A percentile compares a stretch with the other conserved stretches of the same genome.
These are phyloP conservation scores for Ctenoplectra terminalis DNA, from an alignment of 1,140 invertebrate genomes.

Conservation along the genomic window DNA sequence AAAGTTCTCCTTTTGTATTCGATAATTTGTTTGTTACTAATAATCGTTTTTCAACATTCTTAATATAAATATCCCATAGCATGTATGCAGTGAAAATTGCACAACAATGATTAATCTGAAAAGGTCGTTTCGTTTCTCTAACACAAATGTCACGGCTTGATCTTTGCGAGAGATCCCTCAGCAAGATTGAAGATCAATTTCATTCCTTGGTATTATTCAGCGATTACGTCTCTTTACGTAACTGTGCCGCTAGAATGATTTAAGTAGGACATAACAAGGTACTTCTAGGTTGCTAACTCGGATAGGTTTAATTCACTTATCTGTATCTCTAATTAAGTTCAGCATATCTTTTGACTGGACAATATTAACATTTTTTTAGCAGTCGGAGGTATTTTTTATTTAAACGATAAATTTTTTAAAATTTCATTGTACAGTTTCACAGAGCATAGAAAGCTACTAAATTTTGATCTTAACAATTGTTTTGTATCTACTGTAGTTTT, in stretches of 20 bases:
- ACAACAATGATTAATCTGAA: conserved; percentile 3
- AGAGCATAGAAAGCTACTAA: no score
- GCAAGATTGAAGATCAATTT: background rate
- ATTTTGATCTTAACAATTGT: no score
- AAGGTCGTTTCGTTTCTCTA: conserved; percentile 3
- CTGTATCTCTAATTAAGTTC: no score
- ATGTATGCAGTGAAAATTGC: conserved; percentile 16
- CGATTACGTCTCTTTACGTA: background rate
- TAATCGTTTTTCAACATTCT: background rate
- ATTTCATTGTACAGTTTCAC: no score
- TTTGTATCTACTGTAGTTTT: no score
- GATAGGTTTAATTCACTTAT: no score
- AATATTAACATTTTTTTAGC: no score
- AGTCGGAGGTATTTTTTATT: no score
- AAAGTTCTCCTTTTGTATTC: no score
- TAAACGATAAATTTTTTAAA: no score
- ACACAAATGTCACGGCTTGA: conserved; percentile 29
- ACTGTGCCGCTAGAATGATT: background rate
- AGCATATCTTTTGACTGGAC: no score
- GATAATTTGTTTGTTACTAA: background rate
- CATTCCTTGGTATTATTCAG: background rate
- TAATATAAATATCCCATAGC: background rate
- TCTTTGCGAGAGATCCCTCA: background rate
- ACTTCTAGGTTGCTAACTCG: background rate
- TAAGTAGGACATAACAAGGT: background rate